Percentiles rank a stretch among this genome's conserved stretches.
phyloP scores from a whole-genome alignment of 2,113 vertebrate species.

The Clarias gariepinus region DNA sequence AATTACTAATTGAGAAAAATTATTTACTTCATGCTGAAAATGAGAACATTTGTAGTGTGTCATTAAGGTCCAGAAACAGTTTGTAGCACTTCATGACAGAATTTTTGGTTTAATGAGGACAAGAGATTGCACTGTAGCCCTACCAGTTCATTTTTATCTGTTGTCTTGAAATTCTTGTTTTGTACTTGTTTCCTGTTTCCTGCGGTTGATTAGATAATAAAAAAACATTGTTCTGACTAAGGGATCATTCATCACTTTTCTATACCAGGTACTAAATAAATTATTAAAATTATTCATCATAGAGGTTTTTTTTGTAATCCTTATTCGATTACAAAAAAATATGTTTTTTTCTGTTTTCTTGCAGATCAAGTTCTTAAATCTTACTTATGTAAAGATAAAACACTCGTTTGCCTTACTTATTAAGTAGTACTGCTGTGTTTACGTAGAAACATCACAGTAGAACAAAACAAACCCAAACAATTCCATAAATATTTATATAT shows the following conservation, averaged over 20 bases:
- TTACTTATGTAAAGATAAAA: not conserved
- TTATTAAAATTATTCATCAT: not conserved
- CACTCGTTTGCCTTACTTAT: not conserved
- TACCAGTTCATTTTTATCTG: constrained; percentile 42
- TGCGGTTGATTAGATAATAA: constrained; percentile 55
- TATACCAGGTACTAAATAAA: not conserved
- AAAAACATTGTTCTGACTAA: constrained; percentile 37
- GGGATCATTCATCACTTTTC: constrained; percentile 30
- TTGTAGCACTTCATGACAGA: constrained; percentile 56
- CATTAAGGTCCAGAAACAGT: constrained; percentile 42
- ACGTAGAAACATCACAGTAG: not conserved
- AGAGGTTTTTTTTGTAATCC: not conserved
- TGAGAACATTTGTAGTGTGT: constrained; percentile 21
- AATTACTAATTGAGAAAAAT: constrained; percentile 3
- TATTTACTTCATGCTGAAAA: not conserved
- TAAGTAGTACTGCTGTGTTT: no score
- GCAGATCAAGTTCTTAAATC: not conserved
- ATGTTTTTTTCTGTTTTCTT: not conserved
- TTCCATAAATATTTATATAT: not conserved
- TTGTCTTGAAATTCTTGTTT: constrained; percentile 42
- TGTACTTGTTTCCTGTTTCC: constrained; percentile 46
- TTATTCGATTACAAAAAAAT: not conserved
- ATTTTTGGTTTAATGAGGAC: constrained; percentile 42
- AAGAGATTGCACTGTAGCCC: constrained; percentile 46
- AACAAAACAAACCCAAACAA: not conserved